Base-by-base conservation (phyloP, 2,797 vertebrate genomes). In the Megaceryle alcyon region DNA sequence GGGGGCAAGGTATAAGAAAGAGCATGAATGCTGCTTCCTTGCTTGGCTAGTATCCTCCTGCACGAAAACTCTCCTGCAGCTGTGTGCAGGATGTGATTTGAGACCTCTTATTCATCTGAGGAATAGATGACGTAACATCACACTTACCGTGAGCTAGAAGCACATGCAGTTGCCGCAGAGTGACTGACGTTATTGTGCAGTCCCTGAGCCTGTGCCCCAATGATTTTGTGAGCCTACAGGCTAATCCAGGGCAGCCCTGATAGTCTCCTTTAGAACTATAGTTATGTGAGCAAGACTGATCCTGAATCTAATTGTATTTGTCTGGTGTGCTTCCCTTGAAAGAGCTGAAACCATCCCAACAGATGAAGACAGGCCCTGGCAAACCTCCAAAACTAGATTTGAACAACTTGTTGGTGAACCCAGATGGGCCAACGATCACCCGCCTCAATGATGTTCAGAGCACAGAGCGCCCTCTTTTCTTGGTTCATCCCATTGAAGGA, bases 401-500 rank as follows among this genome's bases (percentile, higher is more conserved):
- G 60, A 98, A 93, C 39, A 97, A 97, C 60, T 96, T 99, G 35
- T 94, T 99, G 82, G 99, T 99, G 82, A 98, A 99, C 96, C 99
- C 99, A 0, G 98, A 98, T 15, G 98, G 97, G 21, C 98, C 99
- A 31, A 99, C 99, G 0, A 86, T 99, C 87, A 97, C 93, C 0
- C 97, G 93, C 7, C 98, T 99, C 82, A 99, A 99, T 72, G 86
- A 98, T 1, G 98, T 99, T 22, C 98, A 99, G 97, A 99, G 98
- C 96, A 97, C 97, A 0, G 99, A 99, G 94, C 97, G 98, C 26
- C 99, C 99, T 1, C 98, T 99, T 41, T 99, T 99, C 98, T 97
- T 99, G 65, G 97, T 99, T 82, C 99, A 99, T 87, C 99, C 99
- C 48, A 99, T 99, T 4, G 99, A 99, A 96, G 99, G 99, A 95